A percentile compares a stretch with the other conserved stretches of the same genome.
These are phyloP conservation scores for Drosophila insularis DNA, from an alignment of 1,140 invertebrate species.

Conservation along the genomic window DNA sequence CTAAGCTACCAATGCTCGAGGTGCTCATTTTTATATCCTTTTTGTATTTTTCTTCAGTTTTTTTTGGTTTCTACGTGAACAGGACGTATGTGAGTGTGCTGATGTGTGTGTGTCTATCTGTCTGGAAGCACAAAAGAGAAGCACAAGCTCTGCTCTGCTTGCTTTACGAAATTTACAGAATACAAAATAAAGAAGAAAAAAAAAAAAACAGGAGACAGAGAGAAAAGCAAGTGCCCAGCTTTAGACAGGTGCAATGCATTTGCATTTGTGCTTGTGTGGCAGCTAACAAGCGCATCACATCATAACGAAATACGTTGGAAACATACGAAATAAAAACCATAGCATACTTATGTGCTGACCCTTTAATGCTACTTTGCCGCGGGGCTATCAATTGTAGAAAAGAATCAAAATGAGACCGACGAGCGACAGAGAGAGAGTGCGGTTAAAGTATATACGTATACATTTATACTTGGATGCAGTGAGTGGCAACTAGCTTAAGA, in stretches of 20 bases:
- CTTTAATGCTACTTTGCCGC: slow-evolving; percentile 37
- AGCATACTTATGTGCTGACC: slow-evolving; percentile 51
- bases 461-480: slow-evolving; percentile 57
- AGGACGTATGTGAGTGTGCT: slow-evolving; percentile 22
- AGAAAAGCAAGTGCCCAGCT: slow-evolving; percentile 70
- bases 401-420: slow-evolving; percentile 23
- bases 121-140: slow-evolving; percentile 59
- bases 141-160: slow-evolving; percentile 26
- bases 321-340: slow-evolving; percentile 42
- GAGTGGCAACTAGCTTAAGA: slow-evolving; percentile 25
- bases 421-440: slow-evolving; percentile 14
- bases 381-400: slow-evolving; percentile 10
- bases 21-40: slow-evolving; percentile 53
- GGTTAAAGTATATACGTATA: not conserved
- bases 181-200: not conserved
- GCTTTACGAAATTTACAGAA: slow-evolving; percentile 50
- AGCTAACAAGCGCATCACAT: slow-evolving; percentile 74
- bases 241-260: slow-evolving; percentile 69
- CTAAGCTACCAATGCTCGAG: slow-evolving; percentile 67
- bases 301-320: slow-evolving; percentile 58
- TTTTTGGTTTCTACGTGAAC: slow-evolving; percentile 44
- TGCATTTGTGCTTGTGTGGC: slow-evolving; percentile 51
- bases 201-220: slow-evolving; percentile 18
- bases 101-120: slow-evolving; percentile 25
- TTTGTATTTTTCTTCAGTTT: slow-evolving; percentile 9